These are phyloP conservation scores for Upupa epops DNA, from an alignment of 2,113 vertebrate genomes.

Conservation along the genomic window DNA sequence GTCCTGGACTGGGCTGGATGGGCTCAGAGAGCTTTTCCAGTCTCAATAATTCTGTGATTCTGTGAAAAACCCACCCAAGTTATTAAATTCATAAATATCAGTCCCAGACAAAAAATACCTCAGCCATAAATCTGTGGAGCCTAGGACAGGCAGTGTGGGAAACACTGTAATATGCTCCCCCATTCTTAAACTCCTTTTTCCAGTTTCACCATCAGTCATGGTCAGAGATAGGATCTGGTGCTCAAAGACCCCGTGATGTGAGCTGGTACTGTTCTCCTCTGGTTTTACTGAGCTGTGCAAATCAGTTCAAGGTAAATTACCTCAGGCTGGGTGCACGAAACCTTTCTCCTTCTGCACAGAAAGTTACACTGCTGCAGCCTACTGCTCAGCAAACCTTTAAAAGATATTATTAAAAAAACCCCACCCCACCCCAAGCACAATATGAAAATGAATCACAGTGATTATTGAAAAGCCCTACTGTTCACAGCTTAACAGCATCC, in stretches of 20 bases:
- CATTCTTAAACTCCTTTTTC: background rate
- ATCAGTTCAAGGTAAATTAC: conserved; percentile 34
- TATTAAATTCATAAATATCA: background rate
- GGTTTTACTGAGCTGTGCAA: background rate
- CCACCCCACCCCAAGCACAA: background rate
- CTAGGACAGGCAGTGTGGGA: background rate
- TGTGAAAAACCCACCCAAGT: background rate
- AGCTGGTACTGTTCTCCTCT: background rate
- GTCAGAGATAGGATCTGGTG: background rate
- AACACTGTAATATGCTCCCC: background rate
- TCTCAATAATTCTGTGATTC: too few species aligned
- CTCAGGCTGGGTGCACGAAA: background rate
- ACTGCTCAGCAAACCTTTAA: conserved; percentile 53
- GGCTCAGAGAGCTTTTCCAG: too few species aligned
- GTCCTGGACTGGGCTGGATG: too few species aligned
- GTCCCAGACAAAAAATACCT: background rate
- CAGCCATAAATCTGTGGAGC: background rate
- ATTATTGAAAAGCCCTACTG: conserved; percentile 64
- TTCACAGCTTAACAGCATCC: conserved; percentile 64
- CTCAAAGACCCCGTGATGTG: background rate
- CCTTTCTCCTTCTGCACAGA: conserved; percentile 15
- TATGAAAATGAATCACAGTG: conserved; percentile 68
- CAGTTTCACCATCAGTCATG: background rate
- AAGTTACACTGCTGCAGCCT: conserved; percentile 46
- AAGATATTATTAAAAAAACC: conserved; percentile 57